These are phyloP conservation scores for Sclerodermus sp. DNA, from an alignment of 2,888 invertebrate genomes.

Conservation along the genomic window DNA sequence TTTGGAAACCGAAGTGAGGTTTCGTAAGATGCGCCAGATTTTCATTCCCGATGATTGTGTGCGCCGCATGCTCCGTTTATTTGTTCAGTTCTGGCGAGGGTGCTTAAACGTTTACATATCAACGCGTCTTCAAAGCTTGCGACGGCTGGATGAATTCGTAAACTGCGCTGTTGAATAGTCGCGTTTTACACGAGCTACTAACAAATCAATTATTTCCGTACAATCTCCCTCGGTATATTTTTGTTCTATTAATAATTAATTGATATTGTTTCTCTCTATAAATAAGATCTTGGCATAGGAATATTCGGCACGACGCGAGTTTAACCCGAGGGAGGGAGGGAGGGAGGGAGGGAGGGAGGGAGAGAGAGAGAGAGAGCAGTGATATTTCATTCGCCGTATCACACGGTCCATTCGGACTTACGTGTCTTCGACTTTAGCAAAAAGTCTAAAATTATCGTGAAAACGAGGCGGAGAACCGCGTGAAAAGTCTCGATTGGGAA, in stretches of 20 bases:
- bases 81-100: conserved; percentile 15
- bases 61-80: conserved; percentile 15
- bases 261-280: not conserved
- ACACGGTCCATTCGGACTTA: no score
- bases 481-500: not conserved
- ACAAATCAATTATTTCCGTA: conserved; percentile 32
- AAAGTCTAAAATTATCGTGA: no score
- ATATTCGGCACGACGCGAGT: not conserved
- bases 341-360: not conserved
- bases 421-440: no score
- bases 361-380: not conserved
- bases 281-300: not conserved
- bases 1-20: not conserved
- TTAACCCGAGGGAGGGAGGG: not conserved
- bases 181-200: conserved; percentile 6
- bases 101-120: conserved; percentile 18
- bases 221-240: not conserved
- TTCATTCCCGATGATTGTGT: not conserved
- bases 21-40: not conserved
- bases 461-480: no score
- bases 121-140: conserved; percentile 21
- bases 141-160: conserved; percentile 21
- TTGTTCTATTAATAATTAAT: not conserved
- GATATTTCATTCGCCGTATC: no score
- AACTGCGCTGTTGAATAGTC: conserved; percentile 13